Percentiles rank a stretch among this genome's conserved stretches.
phyloP scores from a whole-genome alignment of 2,797 vertebrate species.

The Threskiornis aethiopicus region DNA sequence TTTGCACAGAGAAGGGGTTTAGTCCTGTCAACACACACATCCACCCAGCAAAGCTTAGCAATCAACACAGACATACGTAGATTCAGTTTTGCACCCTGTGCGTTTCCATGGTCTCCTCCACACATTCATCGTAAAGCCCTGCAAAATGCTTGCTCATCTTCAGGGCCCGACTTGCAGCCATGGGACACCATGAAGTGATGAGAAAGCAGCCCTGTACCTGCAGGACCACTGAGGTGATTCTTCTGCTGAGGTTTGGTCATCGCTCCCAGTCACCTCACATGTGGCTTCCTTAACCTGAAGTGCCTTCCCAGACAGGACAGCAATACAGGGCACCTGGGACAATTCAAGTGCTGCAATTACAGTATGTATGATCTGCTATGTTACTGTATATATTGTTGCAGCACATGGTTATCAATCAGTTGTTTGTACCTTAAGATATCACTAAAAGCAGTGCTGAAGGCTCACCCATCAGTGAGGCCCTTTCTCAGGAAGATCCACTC shows the following conservation, averaged over 20 bases:
- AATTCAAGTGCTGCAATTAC: neutral
- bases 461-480: neutral
- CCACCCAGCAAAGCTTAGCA: neutral
- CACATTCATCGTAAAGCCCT: neutral
- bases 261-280: neutral
- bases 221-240: neutral
- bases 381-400: neutral
- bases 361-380: neutral
- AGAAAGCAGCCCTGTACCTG: neutral
- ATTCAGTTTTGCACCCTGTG: neutral
- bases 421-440: neutral
- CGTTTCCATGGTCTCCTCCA: neutral
- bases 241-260: neutral
- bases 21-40: accelerated
- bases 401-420: accelerated
- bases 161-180: neutral
- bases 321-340: neutral
- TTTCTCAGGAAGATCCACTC: neutral
- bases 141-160: neutral
- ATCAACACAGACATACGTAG: accelerated
- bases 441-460: neutral
- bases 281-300: neutral
- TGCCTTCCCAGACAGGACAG: neutral
- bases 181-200: neutral
- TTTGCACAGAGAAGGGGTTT: neutral